A percentile compares a stretch with the other conserved stretches of the same genome.
Conservation (phyloP, 1,140 invertebrate species). For the Heterodera carotae region DNA sequence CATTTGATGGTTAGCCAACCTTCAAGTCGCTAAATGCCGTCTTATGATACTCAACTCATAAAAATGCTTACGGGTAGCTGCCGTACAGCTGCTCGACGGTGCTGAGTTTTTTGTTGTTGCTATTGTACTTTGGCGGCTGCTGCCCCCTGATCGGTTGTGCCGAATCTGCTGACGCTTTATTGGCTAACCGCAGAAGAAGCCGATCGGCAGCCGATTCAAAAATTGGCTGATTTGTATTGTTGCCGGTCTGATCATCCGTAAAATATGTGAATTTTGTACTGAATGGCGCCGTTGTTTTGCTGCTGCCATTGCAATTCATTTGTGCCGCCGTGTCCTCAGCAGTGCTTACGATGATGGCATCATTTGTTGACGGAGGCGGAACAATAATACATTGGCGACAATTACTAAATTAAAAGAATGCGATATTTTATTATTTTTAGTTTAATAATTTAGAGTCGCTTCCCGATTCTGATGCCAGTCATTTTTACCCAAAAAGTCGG, state of each 20-base stretch:
- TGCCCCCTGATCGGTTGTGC: background rate
- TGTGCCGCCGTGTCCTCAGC: background rate
- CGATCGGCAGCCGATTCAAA: background rate
- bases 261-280: background rate
- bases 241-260: background rate
- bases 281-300: background rate
- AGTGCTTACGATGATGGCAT: background rate
- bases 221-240: background rate
- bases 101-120: background rate
- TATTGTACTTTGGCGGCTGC: background rate
- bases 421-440: too few relatives aligned
- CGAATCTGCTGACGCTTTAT: background rate
- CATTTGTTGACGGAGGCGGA: conserved; percentile 11
- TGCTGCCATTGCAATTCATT: background rate
- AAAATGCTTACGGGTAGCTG: background rate
- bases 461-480: too few relatives aligned
- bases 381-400: background rate
- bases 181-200: background rate
- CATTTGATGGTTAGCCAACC: too few relatives aligned
- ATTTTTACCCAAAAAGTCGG: too few relatives aligned
- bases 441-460: too few relatives aligned
- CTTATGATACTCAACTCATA: background rate
- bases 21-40: too few relatives aligned
- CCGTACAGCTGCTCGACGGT: background rate
- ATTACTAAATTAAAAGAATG: background rate